phyloP scores from a whole-genome alignment of 1,140 invertebrate genomes.

The Spodoptera litura region DNA sequence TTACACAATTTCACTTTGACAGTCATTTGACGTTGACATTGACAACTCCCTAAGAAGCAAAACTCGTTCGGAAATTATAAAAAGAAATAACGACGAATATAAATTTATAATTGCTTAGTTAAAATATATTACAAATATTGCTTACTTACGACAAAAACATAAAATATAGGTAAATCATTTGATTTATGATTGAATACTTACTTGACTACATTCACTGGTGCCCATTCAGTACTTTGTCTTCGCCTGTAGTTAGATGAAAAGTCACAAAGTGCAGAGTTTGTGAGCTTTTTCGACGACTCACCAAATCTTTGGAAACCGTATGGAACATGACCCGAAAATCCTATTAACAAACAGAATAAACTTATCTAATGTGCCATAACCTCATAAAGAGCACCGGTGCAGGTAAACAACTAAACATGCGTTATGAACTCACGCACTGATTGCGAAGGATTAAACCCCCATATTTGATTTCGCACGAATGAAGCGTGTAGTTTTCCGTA shows the following conservation, averaged over 20 bases:
- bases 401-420: slow-evolving; percentile 11
- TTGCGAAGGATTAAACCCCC: slow-evolving; percentile 77
- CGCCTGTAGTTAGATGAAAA: slow-evolving; percentile 90
- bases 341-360: slow-evolving; percentile 69
- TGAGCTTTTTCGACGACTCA: slow-evolving; percentile 87
- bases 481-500: slow-evolving; percentile 78
- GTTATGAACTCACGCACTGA: slow-evolving; percentile 69
- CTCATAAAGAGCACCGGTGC: not conserved
- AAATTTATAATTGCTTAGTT: not conserved
- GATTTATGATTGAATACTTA: slow-evolving; percentile 60
- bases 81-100: not conserved
- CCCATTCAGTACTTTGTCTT: slow-evolving; percentile 89
- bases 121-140: not conserved
- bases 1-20: not conserved
- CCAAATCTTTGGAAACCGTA: slow-evolving; percentile 89
- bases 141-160: not conserved
- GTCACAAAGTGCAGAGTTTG: slow-evolving; percentile 88
- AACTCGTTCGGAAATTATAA: slow-evolving; percentile 1
- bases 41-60: not conserved
- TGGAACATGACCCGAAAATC: slow-evolving; percentile 89
- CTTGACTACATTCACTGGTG: slow-evolving; percentile 87
- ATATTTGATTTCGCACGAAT: slow-evolving; percentile 81
- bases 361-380: not conserved
- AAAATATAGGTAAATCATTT: too few species aligned
- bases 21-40: slow-evolving; percentile 6